Evolutionary conservation across 2,113 vertebrate genomes (phyloP), one percentile per base, ranked within the genome.

Genomic region (Limnothrissa miodon): DNA sequence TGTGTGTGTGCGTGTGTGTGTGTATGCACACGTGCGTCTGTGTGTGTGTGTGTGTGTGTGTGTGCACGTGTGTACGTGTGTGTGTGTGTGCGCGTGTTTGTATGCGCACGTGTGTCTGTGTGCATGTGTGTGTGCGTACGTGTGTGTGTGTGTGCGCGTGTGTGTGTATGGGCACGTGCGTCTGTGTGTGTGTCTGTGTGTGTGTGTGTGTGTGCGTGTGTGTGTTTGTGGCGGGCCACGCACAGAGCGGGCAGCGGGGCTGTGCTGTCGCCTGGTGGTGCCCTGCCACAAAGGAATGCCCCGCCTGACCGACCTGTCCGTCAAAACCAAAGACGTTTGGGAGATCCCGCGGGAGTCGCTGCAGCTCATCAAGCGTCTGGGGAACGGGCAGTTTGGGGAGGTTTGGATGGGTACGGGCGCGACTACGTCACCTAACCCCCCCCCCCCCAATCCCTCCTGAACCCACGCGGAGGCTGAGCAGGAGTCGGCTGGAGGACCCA

Each of bases 311-410:
- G 98, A 99, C 95, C 96, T 98, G 93, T 99, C 97, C 87, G 96
- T 99, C 96, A 99, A 98, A 97, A 99, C 98, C 96, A 98, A 98
- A 97, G 98, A 99, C 90, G 97, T 98, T 94, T 99, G 98, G 98
- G 98, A 99, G 95, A 98, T 99, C 92, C 96, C 96, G 85, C 96
- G 97, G 92, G 97, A 98, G 93, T 99, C 97, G 80, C 95, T 99
- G 91, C 97, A 97, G 94, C 96, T 99, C 92, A 97, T 98, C 95
- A 98, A 98, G 95, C 97, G 97, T 91, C 96, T 99, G 85, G 98
- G 98, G 90, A 97, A 98, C 91, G 97, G 98, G 95, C 97, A 99
- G 95, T 99, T 99, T 95, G 98, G 97, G 97, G 97, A 99, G 97
- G 98, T 99, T 94, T 99, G 98, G 98, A 99, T 99, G 96, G 98